phyloP scores from a whole-genome alignment of 23 tunicate species.

The Trididemnum clinides region DNA sequence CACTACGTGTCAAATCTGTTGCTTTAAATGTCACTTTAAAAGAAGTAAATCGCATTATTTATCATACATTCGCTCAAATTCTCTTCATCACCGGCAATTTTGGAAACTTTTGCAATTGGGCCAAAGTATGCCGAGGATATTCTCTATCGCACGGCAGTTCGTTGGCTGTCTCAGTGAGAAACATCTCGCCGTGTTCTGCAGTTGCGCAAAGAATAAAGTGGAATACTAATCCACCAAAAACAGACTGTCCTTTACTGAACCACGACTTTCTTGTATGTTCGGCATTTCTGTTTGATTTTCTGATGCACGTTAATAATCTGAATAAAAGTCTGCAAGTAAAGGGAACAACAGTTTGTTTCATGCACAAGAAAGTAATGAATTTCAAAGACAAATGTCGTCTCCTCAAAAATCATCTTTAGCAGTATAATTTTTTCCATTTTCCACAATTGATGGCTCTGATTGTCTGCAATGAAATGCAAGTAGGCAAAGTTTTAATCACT shows the following conservation, averaged over 20 bases:
- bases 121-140: conserved; percentile 25
- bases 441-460: too few species aligned
- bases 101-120: conserved; percentile 1
- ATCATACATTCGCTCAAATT: conserved; percentile 29
- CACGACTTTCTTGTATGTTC: background rate
- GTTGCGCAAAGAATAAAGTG: conserved; percentile 13
- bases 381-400: background rate
- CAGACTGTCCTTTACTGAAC: background rate
- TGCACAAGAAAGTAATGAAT: background rate
- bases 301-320: too few species aligned
- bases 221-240: background rate
- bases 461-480: conserved; percentile 11
- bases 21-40: too few species aligned
- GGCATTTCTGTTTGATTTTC: conserved; percentile 37
- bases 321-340: too few species aligned
- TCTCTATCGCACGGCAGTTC: conserved; percentile 22
- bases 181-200: too few species aligned
- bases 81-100: conserved; percentile 50
- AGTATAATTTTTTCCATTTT: too few species aligned
- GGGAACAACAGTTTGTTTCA: too few species aligned
- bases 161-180: too few species aligned
- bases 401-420: conserved; percentile 13
- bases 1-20: too few species aligned
- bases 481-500: background rate
- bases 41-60: conserved; percentile 32